These are phyloP conservation scores for Antheraea assamensis DNA, from an alignment of 2,888 invertebrate species.

Conservation along the genomic window DNA sequence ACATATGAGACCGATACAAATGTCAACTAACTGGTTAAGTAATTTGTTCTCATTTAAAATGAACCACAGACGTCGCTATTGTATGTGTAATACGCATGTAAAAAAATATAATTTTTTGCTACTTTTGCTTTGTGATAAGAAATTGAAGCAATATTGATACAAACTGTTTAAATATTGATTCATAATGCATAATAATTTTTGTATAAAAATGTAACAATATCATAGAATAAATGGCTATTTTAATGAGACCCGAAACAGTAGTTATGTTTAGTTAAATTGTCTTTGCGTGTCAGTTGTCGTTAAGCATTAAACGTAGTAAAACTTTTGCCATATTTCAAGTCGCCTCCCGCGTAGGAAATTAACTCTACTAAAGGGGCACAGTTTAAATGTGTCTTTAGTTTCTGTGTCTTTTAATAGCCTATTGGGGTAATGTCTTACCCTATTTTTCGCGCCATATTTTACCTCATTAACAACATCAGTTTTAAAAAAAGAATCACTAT, in stretches of 20 bases:
- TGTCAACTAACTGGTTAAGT: neutral
- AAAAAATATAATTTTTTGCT: neutral
- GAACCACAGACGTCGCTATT: no score
- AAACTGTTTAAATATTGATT: neutral
- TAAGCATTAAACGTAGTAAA: conserved; percentile 23
- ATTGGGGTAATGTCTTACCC: neutral
- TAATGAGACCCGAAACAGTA: neutral
- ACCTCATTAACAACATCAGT: neutral
- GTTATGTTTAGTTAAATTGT: conserved; percentile 18
- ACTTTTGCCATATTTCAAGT: conserved; percentile 23
- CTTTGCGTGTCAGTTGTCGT: conserved; percentile 22
- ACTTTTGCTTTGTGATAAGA: neutral
- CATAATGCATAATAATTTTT: neutral
- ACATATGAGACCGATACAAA: no score
- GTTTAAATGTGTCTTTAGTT: conserved; percentile 3
- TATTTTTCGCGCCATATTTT: neutral
- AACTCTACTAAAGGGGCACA: conserved; percentile 15
- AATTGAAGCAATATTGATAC: neutral
- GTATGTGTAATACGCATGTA: neutral
- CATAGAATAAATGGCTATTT: neutral
- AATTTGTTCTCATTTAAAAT: neutral
- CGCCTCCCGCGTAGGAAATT: conserved; percentile 19
- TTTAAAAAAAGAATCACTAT: neutral
- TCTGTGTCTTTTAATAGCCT: neutral
- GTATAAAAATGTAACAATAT: neutral